Evolutionary conservation across 2,888 invertebrate genomes (phyloP).

Genomic region (Saturnia pavonia): DNA sequence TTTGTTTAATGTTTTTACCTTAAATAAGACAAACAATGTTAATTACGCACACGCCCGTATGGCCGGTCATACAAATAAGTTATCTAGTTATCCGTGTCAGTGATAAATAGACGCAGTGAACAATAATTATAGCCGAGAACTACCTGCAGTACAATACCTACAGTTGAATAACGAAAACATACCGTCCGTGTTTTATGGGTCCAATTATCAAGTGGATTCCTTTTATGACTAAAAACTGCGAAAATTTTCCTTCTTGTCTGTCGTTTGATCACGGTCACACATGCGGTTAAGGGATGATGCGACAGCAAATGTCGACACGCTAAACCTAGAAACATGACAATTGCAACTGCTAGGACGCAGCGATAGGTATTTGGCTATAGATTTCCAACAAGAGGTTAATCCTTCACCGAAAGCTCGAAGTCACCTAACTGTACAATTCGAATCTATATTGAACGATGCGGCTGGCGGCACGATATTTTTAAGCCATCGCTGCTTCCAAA

Average conservation of each 20-base stretch:
- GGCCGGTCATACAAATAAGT: conserved; percentile 47
- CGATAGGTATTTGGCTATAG: not conserved
- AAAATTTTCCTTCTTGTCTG: not conserved
- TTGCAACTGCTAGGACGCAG: not conserved
- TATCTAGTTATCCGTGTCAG: conserved; percentile 57
- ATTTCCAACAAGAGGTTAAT: no score
- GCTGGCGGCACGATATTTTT: not conserved
- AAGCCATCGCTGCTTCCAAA: no score
- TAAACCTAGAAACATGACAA: not conserved
- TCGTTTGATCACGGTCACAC: not conserved
- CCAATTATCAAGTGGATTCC: conserved; percentile 42
- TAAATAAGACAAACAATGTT: conserved; percentile 48
- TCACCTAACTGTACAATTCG: not conserved
- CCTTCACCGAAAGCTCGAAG: not conserved
- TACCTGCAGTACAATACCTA: conserved; percentile 32
- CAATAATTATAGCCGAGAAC: conserved; percentile 36
- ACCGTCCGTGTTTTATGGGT: conserved; percentile 45
- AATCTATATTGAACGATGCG: not conserved
- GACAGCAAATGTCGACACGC: not conserved
- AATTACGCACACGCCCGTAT: conserved; percentile 35
- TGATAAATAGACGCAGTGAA: conserved; percentile 50
- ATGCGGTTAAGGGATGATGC: no score
- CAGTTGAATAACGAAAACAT: conserved; percentile 44
- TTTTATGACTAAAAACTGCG: not conserved
- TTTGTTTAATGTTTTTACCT: conserved; percentile 35